phyloP scores from a whole-genome alignment of 2,113 vertebrate species.

The Clupea harengus region DNA sequence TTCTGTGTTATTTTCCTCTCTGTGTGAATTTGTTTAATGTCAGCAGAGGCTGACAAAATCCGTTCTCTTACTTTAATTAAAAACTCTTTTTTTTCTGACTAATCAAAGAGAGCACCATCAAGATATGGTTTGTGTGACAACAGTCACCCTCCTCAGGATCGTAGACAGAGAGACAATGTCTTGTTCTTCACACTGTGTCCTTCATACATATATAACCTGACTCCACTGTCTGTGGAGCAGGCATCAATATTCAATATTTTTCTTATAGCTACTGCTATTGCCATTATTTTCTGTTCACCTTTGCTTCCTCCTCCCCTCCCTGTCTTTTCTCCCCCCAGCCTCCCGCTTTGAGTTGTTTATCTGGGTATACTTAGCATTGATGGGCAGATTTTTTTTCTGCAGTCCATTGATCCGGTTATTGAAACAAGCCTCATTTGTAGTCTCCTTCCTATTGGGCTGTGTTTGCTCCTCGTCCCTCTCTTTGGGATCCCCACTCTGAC shows the following conservation, averaged over 20 bases:
- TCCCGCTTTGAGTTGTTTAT: conserved; percentile 58
- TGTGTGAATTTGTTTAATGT: not conserved
- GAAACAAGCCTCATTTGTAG: conserved; percentile 79
- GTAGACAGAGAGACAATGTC: not conserved
- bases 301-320: conserved; percentile 25
- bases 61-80: not conserved
- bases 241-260: not conserved
- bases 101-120: not conserved
- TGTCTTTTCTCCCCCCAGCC: not conserved
- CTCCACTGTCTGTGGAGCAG: not conserved
- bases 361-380: conserved; percentile 67
- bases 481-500: conserved; percentile 14
- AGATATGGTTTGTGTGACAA: not conserved
- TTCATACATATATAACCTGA: not conserved
- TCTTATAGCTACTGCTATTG: not conserved
- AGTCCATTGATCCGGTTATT: conserved; percentile 73
- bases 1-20: not conserved
- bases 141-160: not conserved
- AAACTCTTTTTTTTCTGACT: not conserved
- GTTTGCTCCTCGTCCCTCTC: conserved; percentile 10
- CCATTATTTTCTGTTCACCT: not conserved
- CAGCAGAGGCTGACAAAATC: not conserved
- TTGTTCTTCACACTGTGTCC: not conserved
- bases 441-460: conserved; percentile 67
- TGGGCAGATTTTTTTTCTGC: conserved; percentile 69